Evolutionary conservation across 1,140 invertebrate genomes (phyloP).

Genomic region (Ceratina australensis): DNA sequence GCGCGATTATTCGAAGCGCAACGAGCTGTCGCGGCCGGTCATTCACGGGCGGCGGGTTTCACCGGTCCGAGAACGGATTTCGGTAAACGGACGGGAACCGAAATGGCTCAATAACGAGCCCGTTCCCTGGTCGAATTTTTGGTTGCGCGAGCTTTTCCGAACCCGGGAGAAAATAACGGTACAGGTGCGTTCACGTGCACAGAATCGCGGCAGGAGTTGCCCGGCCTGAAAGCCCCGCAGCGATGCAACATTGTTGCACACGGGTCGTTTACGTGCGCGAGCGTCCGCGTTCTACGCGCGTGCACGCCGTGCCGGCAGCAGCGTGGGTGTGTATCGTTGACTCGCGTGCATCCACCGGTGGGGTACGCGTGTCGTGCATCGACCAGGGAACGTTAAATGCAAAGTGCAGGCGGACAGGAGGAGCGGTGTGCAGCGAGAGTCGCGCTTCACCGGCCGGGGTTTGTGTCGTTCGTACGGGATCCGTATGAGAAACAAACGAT

Average conservation of each 20-base stretch:
- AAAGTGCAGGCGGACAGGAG: conserved; percentile 37
- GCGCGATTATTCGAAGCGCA: conserved; percentile 39
- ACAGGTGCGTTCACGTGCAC: conserved; percentile 33
- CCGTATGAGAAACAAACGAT: conserved; percentile 53
- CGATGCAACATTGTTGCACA: background rate
- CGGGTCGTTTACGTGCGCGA: too few species aligned
- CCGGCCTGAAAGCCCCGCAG: conserved; percentile 31
- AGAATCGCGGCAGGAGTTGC: conserved; percentile 34
- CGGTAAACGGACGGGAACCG: conserved; percentile 36
- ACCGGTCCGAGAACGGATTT: conserved; percentile 42
- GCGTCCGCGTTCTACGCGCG: background rate
- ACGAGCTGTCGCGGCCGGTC: conserved; percentile 41
- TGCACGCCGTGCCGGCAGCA: background rate
- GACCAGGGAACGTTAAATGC: conserved; percentile 35
- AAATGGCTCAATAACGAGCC: conserved; percentile 51
- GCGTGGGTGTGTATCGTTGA: too few species aligned
- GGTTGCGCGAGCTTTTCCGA: conserved; percentile 36
- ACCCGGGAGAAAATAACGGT: conserved; percentile 61
- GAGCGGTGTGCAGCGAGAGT: conserved; percentile 18
- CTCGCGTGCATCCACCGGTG: background rate
- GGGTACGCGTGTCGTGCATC: conserved; percentile 23
- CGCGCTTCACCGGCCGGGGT: conserved; percentile 25
- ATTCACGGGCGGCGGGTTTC: conserved; percentile 31
- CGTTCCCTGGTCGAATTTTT: conserved; percentile 35
- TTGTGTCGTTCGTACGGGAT: conserved; percentile 37